Conservation (phyloP, 2,888 invertebrate species). For the Muscina levida region DNA sequence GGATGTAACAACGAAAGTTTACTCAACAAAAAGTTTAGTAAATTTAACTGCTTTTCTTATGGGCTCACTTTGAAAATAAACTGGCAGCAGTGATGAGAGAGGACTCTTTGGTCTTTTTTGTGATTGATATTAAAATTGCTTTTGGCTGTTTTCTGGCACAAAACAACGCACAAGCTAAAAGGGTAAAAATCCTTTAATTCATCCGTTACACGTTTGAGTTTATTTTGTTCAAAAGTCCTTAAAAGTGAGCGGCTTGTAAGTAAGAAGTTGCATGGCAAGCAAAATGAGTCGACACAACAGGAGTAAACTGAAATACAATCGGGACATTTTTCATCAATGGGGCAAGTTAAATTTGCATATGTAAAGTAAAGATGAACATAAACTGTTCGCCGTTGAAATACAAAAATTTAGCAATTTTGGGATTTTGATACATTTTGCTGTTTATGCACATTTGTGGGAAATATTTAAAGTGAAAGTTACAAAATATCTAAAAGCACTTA, state of each 20-base stretch:
- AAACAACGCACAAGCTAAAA: conserved; percentile 1
- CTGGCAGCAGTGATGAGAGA: not conserved
- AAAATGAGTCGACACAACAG: too few species aligned
- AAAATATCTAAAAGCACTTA: too few species aligned
- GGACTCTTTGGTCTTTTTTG: not conserved
- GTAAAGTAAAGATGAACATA: too few species aligned
- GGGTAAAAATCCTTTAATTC: not conserved
- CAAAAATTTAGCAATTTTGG: too few species aligned
- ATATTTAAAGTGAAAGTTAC: too few species aligned
- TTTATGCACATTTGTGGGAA: too few species aligned
- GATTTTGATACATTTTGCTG: too few species aligned
- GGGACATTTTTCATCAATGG: not conserved
- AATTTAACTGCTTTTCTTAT: conserved; percentile 6
- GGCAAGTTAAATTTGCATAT: conserved; percentile 1
- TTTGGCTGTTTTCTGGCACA: conserved; percentile 4
- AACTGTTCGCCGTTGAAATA: too few species aligned
- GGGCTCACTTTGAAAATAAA: not conserved
- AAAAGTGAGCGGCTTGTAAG: too few species aligned
- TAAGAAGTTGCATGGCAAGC: too few species aligned
- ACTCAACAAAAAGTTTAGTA: not conserved
- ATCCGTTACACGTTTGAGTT: not conserved
- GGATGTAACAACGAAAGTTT: too few species aligned
- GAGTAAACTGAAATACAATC: too few species aligned
- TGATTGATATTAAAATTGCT: conserved; percentile 7
- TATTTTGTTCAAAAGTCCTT: conserved; percentile 7